A percentile compares a stretch with the other conserved stretches of the same genome.
phyloP scores from a whole-genome alignment of 2,888 invertebrate genomes.

The Hyppa rectilinea region DNA sequence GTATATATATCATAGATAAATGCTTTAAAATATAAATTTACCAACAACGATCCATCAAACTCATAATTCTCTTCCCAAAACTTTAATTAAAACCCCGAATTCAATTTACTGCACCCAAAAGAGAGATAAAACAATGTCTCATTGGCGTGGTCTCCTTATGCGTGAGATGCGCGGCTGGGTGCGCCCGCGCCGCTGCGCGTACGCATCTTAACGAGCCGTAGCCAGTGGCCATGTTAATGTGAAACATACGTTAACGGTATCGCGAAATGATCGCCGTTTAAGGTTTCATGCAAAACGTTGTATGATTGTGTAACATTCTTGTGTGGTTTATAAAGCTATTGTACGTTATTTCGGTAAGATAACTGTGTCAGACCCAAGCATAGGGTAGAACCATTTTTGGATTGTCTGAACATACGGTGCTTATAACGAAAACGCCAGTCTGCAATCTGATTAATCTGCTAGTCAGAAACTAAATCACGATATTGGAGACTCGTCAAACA shows the following conservation, averaged over 20 bases:
- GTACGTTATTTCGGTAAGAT: not conserved
- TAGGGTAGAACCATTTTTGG: too few relatives aligned
- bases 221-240: slow-evolving; percentile 42
- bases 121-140: slow-evolving; percentile 43
- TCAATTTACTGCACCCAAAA: slow-evolving; percentile 30
- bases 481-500: not conserved
- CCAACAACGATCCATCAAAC: not conserved
- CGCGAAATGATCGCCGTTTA: slow-evolving; percentile 47
- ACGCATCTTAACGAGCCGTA: slow-evolving; percentile 42
- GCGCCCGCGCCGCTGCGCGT: slow-evolving; percentile 35
- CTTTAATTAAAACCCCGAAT: slow-evolving; percentile 17
- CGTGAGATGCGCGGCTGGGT: slow-evolving; percentile 34
- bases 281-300: slow-evolving; percentile 38
- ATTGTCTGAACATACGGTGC: not conserved
- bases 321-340: slow-evolving; percentile 13
- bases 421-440: not conserved
- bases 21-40: slow-evolving; percentile 11
- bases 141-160: slow-evolving; percentile 29
- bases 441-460: not conserved
- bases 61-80: not conserved
- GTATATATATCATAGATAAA: too few relatives aligned
- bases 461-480: too few relatives aligned
- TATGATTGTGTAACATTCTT: slow-evolving; percentile 19
- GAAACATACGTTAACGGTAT: slow-evolving; percentile 59
- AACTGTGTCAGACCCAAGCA: not conserved